Conservation (phyloP, 2,797 vertebrate species). For the Cyclura pinguis region DNA sequence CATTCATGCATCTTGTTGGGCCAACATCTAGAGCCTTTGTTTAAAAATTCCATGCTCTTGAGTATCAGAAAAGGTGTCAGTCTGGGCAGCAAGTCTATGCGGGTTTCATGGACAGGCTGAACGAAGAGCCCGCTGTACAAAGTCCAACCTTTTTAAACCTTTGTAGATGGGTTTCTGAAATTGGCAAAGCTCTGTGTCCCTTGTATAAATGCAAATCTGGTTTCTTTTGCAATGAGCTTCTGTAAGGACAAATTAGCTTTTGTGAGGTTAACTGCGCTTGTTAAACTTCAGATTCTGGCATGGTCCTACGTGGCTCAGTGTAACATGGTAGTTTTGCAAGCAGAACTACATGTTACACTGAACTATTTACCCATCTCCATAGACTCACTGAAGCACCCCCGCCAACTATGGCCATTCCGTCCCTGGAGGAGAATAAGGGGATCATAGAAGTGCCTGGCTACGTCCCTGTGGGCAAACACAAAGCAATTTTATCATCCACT, state of each 20-base stretch:
- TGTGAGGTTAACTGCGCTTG: background rate
- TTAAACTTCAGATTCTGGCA: background rate
- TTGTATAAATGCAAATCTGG: background rate
- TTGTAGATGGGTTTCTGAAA: background rate
- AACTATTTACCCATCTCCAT: too few species aligned
- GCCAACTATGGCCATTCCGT: too few species aligned
- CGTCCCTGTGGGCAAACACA: too few species aligned
- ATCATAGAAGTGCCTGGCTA: too few species aligned
- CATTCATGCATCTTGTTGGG: background rate
- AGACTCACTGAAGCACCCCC: too few species aligned
- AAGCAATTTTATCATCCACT: too few species aligned
- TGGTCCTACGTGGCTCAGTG: too few species aligned
- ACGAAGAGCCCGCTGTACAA: background rate
- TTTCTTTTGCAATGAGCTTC: background rate
- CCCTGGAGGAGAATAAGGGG: too few species aligned
- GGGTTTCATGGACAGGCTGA: too few species aligned
- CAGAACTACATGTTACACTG: too few species aligned
- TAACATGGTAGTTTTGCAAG: too few species aligned
- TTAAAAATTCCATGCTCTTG: background rate
- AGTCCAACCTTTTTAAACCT: background rate
- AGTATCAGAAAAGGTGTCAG: background rate
- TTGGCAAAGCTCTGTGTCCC: background rate
- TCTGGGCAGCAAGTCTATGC: background rate
- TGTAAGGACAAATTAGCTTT: background rate
- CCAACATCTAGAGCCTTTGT: background rate